Percentiles rank a stretch among this genome's conserved stretches.
These are phyloP conservation scores for Scelioninae gen. 2 DNA, from an alignment of 2,888 invertebrate genomes.

Conservation along the genomic window DNA sequence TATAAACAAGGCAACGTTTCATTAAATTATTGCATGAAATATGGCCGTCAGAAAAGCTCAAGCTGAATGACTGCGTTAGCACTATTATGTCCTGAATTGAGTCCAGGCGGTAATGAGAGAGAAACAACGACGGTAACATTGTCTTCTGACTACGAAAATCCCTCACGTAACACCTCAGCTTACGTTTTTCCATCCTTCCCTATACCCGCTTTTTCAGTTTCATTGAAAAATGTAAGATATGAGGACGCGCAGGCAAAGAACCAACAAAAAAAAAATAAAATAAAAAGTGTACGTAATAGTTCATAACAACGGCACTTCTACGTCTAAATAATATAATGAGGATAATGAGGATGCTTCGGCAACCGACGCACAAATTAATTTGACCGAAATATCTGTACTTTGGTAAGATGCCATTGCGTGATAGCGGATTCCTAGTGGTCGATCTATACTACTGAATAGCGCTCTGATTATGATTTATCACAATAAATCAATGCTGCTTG, in stretches of 20 bases:
- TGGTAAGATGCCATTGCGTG: constrained; percentile 38
- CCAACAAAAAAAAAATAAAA: neutral
- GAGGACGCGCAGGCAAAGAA: constrained; percentile 10
- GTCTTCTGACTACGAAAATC: constrained; percentile 17
- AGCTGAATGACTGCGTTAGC: neutral
- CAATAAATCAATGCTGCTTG: constrained; percentile 32
- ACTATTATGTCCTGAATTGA: constrained; percentile 22
- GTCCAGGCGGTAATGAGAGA: constrained; percentile 21
- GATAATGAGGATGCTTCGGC: constrained; percentile 34
- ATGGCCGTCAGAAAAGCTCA: neutral
- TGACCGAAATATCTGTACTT: constrained; percentile 45
- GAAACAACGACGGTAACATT: constrained; percentile 9
- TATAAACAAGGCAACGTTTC: constrained; percentile 6
- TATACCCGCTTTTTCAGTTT: constrained; percentile 13
- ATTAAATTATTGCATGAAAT: constrained; percentile 19
- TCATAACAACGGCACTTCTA: too few species aligned
- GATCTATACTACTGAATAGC: constrained; percentile 21
- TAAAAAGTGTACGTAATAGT: too few species aligned
- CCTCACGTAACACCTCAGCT: constrained; percentile 18
- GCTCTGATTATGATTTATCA: constrained; percentile 37
- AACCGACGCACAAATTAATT: constrained; percentile 46
- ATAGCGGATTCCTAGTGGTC: constrained; percentile 38
- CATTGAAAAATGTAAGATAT: constrained; percentile 17
- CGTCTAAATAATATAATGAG: too few species aligned
- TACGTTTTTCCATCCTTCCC: constrained; percentile 8